Percentiles rank a stretch among this genome's conserved stretches.
These are phyloP conservation scores for Microchirus variegatus DNA, from an alignment of 2,797 vertebrate species.

Conservation along the genomic window DNA sequence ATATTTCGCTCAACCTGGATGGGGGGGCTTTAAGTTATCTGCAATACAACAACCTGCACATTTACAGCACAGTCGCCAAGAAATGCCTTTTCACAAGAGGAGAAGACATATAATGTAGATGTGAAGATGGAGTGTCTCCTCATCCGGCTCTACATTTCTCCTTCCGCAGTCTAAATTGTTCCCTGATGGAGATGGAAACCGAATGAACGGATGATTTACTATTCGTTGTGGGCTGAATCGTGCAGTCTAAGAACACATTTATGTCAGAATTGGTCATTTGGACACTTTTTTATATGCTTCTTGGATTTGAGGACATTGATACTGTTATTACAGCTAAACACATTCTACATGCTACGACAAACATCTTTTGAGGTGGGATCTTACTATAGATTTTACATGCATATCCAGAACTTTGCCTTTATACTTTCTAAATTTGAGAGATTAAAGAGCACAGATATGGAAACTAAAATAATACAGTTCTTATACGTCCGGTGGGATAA, in stretches of 20 bases:
- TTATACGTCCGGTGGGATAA: background rate
- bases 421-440: background rate
- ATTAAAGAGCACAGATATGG: background rate
- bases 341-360: too few species aligned
- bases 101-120: constrained; percentile 43
- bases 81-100: constrained; percentile 12
- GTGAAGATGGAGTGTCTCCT: constrained; percentile 26
- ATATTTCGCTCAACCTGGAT: constrained; percentile 38
- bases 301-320: too few species aligned
- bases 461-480: background rate
- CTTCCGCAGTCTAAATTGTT: background rate
- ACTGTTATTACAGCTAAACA: too few species aligned
- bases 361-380: too few species aligned
- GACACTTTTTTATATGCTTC: too few species aligned
- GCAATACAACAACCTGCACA: constrained; percentile 29
- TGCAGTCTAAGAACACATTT: background rate
- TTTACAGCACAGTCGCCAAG: constrained; percentile 5
- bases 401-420: too few species aligned
- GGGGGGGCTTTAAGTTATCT: constrained; percentile 37
- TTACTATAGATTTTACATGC: too few species aligned
- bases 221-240: constrained; percentile 2
- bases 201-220: constrained; percentile 17
- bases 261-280: too few species aligned
- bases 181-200: constrained; percentile 15
- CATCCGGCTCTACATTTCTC: constrained; percentile 30